A percentile compares a stretch with the other conserved stretches of the same genome.
These are phyloP conservation scores for Galeopsomyia nigrocyanea DNA, from an alignment of 2,888 invertebrate species.

Conservation along the genomic window DNA sequence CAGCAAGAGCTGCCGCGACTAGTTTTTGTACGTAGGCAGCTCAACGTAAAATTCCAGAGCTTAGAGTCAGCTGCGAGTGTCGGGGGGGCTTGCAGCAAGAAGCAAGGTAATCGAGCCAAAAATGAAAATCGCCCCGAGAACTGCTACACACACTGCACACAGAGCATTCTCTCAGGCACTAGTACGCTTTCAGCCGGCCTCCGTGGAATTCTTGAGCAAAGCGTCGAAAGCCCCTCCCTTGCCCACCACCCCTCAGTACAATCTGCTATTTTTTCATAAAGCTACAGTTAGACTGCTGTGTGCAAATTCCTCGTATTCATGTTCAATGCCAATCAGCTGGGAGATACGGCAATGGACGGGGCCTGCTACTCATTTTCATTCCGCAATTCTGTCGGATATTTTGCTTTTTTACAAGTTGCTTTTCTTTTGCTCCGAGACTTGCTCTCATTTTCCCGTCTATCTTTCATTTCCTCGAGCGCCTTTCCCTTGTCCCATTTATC, in stretches of 20 bases:
- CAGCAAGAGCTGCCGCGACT: neutral
- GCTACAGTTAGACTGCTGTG: neutral
- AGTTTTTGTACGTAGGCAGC: neutral
- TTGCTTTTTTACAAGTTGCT: constrained; percentile 43
- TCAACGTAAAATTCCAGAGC: constrained; percentile 36
- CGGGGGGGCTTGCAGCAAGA: neutral
- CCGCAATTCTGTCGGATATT: constrained; percentile 38
- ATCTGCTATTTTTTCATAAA: constrained; percentile 29
- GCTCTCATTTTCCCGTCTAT: constrained; percentile 35
- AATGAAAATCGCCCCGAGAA: constrained; percentile 39
- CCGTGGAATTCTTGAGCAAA: constrained; percentile 20
- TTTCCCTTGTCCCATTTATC: constrained; percentile 31
- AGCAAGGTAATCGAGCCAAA: constrained; percentile 39
- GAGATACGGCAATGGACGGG: too few relatives aligned
- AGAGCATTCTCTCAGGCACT: neutral
- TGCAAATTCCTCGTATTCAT: neutral
- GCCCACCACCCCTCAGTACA: neutral
- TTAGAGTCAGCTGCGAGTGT: neutral
- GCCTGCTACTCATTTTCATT: constrained; percentile 39
- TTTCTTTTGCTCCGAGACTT: constrained; percentile 8
- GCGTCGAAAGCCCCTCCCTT: neutral
- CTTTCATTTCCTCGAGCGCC: constrained; percentile 36
- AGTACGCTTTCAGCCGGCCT: neutral
- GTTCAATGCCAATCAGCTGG: neutral
- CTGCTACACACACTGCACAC: neutral